Evolutionary conservation across 2,797 vertebrate genomes (phyloP), one percentile per base, ranked within the genome.

Genomic region (Philypnodon macrostomus): DNA sequence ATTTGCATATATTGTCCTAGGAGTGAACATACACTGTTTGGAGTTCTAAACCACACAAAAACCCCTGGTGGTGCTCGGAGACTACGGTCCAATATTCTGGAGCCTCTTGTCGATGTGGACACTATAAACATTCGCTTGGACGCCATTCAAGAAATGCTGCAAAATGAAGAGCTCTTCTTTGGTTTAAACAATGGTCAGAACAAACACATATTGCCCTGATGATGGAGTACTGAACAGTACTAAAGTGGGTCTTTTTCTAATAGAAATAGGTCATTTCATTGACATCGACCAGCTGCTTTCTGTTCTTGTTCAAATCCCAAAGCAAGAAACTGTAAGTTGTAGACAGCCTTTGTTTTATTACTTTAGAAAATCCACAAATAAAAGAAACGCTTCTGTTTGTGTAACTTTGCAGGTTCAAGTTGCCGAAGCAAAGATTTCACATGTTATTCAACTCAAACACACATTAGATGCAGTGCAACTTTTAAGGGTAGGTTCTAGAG

Each of bases 231-330:
- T 39, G 21, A 36, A 7, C 7, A 15, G 19, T 31, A 21, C 46
- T 4, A 55, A 18, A 62, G 11, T 58, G 6, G 39, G 44, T 57
- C 70, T 63, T 23, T 35, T 51, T 47, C 33, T 68, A 79, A 65
- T 67, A 99, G 97, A 93, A 70, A 90, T 98, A 67, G 87, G 91
- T 81, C 91, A 90, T 83, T 99, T 99, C 84, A 86, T 95, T 70
- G 95, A 99, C 75, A 94, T 93, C 44, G 96, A 99, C 77, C 94
- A 98, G 56, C 92, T 99, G 48, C 92, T 98, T 66, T 98, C 95
- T 53, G 90, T 93, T 86, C 89, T 98, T 50, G 85, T 99, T 56
- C 96, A 97, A 87, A 92, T 99, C 78, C 94, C 95, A 62, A 98
- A 98, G 78, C 94, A 98, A 78, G 91, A 98, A 84, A 96, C 95